Percentiles rank a stretch among this genome's conserved stretches.
phyloP scores from a whole-genome alignment of 64 coral and sea anemone species.

The Actinia equina region DNA sequence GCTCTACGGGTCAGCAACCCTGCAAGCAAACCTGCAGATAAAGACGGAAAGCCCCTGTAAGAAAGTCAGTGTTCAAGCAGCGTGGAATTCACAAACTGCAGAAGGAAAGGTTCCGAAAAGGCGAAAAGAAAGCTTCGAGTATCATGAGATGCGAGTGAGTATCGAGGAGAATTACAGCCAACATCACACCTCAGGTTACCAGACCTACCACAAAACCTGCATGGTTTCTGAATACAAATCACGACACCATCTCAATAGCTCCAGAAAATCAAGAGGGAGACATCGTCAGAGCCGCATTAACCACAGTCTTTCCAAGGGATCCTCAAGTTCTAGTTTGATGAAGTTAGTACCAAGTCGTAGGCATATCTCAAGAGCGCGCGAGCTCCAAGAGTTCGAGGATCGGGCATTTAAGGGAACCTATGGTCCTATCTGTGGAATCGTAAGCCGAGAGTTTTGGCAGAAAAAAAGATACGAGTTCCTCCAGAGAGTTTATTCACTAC shows the following conservation, averaged over 20 bases:
- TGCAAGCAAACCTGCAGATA: background rate
- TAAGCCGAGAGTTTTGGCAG: slow-evolving; percentile 39
- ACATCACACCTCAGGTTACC: background rate
- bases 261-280: background rate
- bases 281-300: background rate
- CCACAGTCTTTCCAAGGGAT: background rate
- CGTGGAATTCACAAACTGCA: background rate
- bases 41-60: background rate
- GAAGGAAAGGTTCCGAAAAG: background rate
- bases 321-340: slow-evolving; percentile 4
- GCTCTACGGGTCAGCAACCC: slow-evolving; percentile 76
- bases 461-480: slow-evolving; percentile 27
- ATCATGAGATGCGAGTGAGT: slow-evolving; percentile 4
- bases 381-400: background rate
- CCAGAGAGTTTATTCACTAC: slow-evolving; percentile 57
- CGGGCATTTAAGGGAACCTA: background rate
- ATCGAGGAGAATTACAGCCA: background rate
- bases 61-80: background rate
- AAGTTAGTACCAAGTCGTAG: slow-evolving; percentile 21
- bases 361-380: background rate
- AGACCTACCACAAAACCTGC: background rate
- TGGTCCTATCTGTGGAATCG: slow-evolving; percentile 27
- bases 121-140: background rate
- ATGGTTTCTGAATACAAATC: background rate
- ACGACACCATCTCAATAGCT: background rate